Evolutionary conservation across 2,113 vertebrate genomes (phyloP), one percentile per base, ranked within the genome.

Genomic region (Crotalus horridus): DNA sequence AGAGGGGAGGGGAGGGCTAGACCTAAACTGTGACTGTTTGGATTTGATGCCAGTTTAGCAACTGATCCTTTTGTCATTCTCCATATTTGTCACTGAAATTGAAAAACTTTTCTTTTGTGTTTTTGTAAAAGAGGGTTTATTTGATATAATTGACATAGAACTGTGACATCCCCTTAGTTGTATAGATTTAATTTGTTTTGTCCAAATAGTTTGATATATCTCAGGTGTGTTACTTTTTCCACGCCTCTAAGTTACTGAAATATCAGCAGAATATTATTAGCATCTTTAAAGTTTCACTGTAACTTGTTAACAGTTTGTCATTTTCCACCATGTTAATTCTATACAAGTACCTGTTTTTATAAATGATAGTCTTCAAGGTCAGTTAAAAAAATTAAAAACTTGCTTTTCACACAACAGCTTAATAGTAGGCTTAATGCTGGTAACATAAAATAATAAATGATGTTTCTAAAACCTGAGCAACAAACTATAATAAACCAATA

Each of bases 21-120:
- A 46, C 46, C 0, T 94, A 85, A 95, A 91, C 91, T 54, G 7
- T 86, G 88, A 87, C 33, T 23, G 9, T n/a, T 43, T 55, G 93
- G 10, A 91, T 13, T 3, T 24, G 39, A 21, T 33, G 81, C 26
- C 29, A 1, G 91, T n/a, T 87, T 56, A 17, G 17, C n/a, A 26
- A 21, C 21, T 55, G 53, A 59, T 95, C 26, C 43, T 33, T 87
- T 55, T 74, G 39, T 94, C 11, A 0, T 1, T 93, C 89, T 87
- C 58, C 92, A 87, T 92, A 85, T 91, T 93, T 87, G 6, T n/a
- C n/a, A 55, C 24, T 93, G 90, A 64, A 51, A 92, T 7, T 90
- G 81, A 87, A 90, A 91, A 0, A 13, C 8, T 87, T 92, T 53
- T 2, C 94, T 93, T 94, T 81, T 93, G 58, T 15, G 90, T 93